phyloP scores from a whole-genome alignment of 2,888 invertebrate genomes.

The Drosophila multiciliata region DNA sequence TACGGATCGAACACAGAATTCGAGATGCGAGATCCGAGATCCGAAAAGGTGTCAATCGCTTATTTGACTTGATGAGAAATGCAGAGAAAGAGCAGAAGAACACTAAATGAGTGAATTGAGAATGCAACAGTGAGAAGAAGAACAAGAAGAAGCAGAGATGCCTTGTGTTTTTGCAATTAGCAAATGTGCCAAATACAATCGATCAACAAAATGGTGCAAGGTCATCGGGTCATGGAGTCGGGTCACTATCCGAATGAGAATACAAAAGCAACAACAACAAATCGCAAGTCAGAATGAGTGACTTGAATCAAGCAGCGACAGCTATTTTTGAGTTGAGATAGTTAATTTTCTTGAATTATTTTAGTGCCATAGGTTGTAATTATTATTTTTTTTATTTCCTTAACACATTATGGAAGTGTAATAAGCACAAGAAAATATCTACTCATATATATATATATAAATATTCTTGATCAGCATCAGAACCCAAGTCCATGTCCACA shows the following conservation, averaged over 20 bases:
- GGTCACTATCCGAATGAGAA: constrained; percentile 7
- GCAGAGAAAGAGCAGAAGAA: constrained; percentile 27
- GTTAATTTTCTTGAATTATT: not conserved
- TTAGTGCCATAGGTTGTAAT: not conserved
- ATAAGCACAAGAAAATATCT: not conserved
- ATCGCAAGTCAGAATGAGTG: not conserved
- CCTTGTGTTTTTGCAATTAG: constrained; percentile 53
- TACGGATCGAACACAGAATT: constrained; percentile 50
- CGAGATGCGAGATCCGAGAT: constrained; percentile 14
- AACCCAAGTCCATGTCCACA: not conserved
- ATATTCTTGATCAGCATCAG: not conserved
- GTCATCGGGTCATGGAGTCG: constrained; percentile 18
- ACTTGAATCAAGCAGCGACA: not conserved
- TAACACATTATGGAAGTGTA: not conserved
- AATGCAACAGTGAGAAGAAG: not conserved
- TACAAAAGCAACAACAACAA: not conserved
- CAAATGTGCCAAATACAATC: constrained; percentile 29
- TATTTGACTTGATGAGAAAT: constrained; percentile 58
- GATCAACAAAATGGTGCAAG: constrained; percentile 11
- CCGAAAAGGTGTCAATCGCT: constrained; percentile 73
- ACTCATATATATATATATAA: not conserved
- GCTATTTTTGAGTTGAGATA: not conserved
- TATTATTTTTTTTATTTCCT: not conserved
- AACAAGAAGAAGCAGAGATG: constrained; percentile 5
- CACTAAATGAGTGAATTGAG: not conserved